Percentiles rank a stretch among this genome's conserved stretches.
Conservation (phyloP, 2,797 vertebrate genomes). For the Syngnathus rostellatus region DNA sequence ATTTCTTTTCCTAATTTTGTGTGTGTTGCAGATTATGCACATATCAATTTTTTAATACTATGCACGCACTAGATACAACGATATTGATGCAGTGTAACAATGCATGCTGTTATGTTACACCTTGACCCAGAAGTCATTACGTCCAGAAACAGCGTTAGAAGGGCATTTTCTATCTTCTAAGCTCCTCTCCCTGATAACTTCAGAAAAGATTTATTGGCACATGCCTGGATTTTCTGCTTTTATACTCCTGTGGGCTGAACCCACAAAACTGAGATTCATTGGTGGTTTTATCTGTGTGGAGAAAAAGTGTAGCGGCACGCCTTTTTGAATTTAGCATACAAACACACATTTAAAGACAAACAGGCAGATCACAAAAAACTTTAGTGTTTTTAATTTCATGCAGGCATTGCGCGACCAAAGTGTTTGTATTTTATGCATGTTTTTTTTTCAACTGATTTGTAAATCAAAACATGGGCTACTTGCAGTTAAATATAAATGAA, state of each 20-base stretch:
- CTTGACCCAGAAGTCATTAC: slow-evolving; percentile 15
- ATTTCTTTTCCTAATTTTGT: background rate
- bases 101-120: slow-evolving; percentile 5
- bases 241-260: slow-evolving; percentile 33
- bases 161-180: slow-evolving; percentile 36
- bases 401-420: too few relatives aligned
- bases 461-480: background rate
- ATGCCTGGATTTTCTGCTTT: slow-evolving; percentile 41
- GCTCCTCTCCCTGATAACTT: slow-evolving; percentile 32
- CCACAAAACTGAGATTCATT: slow-evolving; percentile 27
- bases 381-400: too few relatives aligned
- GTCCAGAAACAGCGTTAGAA: slow-evolving; percentile 22
- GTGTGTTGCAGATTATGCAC: too few relatives aligned
- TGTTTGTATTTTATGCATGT: too few relatives aligned
- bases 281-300: slow-evolving; percentile 27
- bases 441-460: too few relatives aligned
- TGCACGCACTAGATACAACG: background rate
- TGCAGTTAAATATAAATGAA: background rate
- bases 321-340: too few relatives aligned
- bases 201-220: slow-evolving; percentile 37
- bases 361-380: too few relatives aligned
- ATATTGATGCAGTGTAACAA: background rate
- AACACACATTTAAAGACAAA: too few relatives aligned
- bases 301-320: too few relatives aligned
- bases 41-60: too few relatives aligned